phyloP scores from a whole-genome alignment of 2,888 invertebrate species.

The Euplexia lucipara region DNA sequence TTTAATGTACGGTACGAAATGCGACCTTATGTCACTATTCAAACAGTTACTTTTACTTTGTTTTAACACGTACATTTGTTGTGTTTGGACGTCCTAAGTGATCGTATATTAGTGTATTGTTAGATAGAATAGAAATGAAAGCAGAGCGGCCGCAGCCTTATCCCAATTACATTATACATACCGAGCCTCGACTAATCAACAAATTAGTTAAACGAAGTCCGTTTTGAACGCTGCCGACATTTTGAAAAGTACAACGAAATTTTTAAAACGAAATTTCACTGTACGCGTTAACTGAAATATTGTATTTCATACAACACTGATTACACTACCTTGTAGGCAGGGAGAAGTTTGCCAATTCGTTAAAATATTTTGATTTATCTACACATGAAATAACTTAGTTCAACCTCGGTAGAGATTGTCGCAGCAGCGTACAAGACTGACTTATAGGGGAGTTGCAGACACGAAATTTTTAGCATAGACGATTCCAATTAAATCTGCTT shows the following conservation, averaged over 20 bases:
- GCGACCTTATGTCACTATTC: neutral
- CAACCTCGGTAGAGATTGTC: neutral
- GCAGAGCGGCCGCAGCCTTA: conserved; percentile 45
- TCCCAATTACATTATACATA: conserved; percentile 43
- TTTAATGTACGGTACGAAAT: conserved; percentile 13
- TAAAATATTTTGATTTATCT: conserved; percentile 22
- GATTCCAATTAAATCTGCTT: neutral
- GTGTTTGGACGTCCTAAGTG: conserved; percentile 43
- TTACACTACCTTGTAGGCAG: conserved; percentile 14
- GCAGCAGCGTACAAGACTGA: conserved; percentile 46
- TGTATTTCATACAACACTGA: conserved; percentile 50
- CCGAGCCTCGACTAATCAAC: conserved; percentile 54
- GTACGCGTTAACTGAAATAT: conserved; percentile 26
- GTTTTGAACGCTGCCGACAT: conserved; percentile 48
- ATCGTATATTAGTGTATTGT: conserved; percentile 23
- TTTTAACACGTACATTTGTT: conserved; percentile 1
- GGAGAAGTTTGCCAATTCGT: neutral
- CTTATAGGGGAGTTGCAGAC: neutral
- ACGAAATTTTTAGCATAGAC: neutral
- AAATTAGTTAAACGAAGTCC: conserved; percentile 43
- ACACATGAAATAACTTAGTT: conserved; percentile 34
- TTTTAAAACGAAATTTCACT: conserved; percentile 49
- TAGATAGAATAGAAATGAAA: conserved; percentile 24
- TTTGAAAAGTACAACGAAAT: conserved; percentile 42
- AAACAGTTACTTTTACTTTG: conserved; percentile 5